phyloP scores from a whole-genome alignment of 2,888 invertebrate genomes.

The Rhodophaea formosa region DNA sequence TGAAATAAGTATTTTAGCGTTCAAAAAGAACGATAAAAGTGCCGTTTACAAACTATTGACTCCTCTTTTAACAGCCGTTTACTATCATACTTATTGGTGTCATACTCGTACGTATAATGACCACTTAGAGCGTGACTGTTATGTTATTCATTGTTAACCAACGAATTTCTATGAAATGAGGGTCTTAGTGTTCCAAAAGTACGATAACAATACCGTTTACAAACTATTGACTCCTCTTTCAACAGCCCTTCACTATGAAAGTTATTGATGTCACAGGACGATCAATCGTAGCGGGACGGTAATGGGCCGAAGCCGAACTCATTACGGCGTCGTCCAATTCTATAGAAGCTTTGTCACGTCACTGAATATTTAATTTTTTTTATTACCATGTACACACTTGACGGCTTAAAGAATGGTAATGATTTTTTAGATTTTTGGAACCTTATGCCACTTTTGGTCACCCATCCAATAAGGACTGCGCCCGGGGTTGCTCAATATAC shows the following conservation, averaged over 20 bases:
- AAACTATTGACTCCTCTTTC: slow-evolving; percentile 2
- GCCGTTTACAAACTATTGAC: slow-evolving; percentile 4
- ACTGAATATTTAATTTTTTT: slow-evolving; percentile 20
- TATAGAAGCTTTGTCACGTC: slow-evolving; percentile 12
- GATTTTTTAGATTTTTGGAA: background rate
- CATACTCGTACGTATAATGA: too few species aligned
- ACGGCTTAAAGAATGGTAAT: background rate
- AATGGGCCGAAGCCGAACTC: slow-evolving; percentile 13
- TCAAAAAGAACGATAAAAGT: background rate
- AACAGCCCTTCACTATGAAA: slow-evolving; percentile 8
- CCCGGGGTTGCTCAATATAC: too few species aligned
- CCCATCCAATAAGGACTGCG: too few species aligned
- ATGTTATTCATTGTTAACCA: too few species aligned
- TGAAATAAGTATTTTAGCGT: background rate
- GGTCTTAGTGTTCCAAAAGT: too few species aligned
- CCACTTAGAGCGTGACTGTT: slow-evolving; percentile 10
- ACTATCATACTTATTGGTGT: slow-evolving; percentile 13
- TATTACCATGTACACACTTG: slow-evolving; percentile 12
- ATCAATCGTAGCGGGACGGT: slow-evolving; percentile 14
- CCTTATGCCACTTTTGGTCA: too few species aligned
- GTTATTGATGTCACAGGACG: slow-evolving; percentile 14
- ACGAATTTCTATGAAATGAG: too few species aligned
- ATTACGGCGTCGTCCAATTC: slow-evolving; percentile 12
- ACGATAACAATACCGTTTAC: slow-evolving; percentile 2
- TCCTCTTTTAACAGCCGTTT: slow-evolving; percentile 1